Percentiles rank a stretch among this genome's conserved stretches.
phyloP scores from a whole-genome alignment of 2,113 vertebrate genomes.

The Brachirus orientalis region DNA sequence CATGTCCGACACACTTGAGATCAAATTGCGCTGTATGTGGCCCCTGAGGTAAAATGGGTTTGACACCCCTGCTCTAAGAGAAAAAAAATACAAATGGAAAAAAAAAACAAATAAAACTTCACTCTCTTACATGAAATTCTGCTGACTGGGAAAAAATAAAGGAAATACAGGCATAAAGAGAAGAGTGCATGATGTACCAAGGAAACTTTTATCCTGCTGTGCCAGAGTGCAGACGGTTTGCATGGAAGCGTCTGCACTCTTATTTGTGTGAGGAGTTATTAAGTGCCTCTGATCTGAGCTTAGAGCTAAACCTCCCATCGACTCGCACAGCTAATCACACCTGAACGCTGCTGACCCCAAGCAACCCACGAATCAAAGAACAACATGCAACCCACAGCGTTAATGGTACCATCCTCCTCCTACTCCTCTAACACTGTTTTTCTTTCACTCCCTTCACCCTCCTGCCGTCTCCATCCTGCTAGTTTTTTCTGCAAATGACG shows the following conservation, averaged over 20 bases:
- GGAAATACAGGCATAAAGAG: neutral
- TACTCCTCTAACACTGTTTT: conserved; percentile 64
- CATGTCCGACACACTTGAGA: too few species aligned
- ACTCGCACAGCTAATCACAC: conserved; percentile 54
- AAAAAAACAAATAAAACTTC: too few species aligned
- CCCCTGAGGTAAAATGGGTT: too few species aligned
- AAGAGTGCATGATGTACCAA: neutral
- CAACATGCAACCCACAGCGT: conserved; percentile 43
- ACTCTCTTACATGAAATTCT: too few species aligned
- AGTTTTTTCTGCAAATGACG: conserved; percentile 23
- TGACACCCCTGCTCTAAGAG: too few species aligned
- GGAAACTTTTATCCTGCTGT: neutral
- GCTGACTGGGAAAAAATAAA: too few species aligned
- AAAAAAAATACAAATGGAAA: too few species aligned
- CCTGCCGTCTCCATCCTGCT: conserved; percentile 17
- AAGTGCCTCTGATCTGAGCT: conserved; percentile 48
- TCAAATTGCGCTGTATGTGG: too few species aligned
- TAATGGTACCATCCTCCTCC: conserved; percentile 66
- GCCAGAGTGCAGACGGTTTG: neutral
- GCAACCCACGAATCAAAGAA: conserved; percentile 50
- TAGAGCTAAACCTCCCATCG: conserved; percentile 32
- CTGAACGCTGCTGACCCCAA: conserved; percentile 37
- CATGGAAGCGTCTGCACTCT: conserved; percentile 10
- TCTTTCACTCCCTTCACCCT: conserved; percentile 58
- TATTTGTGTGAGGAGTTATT: conserved; percentile 33